Conservation (phyloP, 2,888 invertebrate species). For the Elysia crispata region DNA sequence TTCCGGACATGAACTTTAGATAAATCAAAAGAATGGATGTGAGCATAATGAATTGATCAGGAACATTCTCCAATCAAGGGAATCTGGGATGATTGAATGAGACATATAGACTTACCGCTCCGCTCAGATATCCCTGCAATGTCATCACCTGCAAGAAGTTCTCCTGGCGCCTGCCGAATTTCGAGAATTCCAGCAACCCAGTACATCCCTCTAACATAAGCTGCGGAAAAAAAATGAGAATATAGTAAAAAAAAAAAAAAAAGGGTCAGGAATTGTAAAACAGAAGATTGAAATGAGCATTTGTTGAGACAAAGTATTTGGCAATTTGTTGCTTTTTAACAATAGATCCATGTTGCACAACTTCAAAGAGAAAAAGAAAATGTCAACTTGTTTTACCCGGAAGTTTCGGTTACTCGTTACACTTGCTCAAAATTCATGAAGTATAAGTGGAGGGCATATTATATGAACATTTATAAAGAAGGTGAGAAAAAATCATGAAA, state of each 20-base stretch:
- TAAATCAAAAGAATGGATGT: neutral
- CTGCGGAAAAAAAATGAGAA: too few species aligned
- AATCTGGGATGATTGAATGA: neutral
- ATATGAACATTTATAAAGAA: too few species aligned
- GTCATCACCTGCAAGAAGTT: slow-evolving; percentile 66
- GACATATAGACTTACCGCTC: slow-evolving; percentile 45
- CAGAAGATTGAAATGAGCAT: neutral
- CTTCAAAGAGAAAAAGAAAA: too few species aligned
- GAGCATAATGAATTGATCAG: neutral
- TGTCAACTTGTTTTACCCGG: too few species aligned
- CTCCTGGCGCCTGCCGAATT: slow-evolving; percentile 60
- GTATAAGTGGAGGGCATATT: too few species aligned
- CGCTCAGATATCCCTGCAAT: slow-evolving; percentile 56
- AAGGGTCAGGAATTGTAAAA: neutral
- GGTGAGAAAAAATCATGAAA: too few species aligned
- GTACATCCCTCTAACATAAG: slow-evolving; percentile 68
- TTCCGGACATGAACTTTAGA: too few species aligned
- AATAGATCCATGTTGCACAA: too few species aligned
- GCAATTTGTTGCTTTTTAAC: too few species aligned
- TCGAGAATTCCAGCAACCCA: slow-evolving; percentile 63
- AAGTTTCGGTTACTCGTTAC: too few species aligned
- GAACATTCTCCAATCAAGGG: neutral
- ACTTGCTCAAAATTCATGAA: too few species aligned
- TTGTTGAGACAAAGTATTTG: neutral
- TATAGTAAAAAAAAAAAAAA: too few species aligned